phyloP scores from a whole-genome alignment of 2,888 invertebrate species.

The Cosmia trapezina region DNA sequence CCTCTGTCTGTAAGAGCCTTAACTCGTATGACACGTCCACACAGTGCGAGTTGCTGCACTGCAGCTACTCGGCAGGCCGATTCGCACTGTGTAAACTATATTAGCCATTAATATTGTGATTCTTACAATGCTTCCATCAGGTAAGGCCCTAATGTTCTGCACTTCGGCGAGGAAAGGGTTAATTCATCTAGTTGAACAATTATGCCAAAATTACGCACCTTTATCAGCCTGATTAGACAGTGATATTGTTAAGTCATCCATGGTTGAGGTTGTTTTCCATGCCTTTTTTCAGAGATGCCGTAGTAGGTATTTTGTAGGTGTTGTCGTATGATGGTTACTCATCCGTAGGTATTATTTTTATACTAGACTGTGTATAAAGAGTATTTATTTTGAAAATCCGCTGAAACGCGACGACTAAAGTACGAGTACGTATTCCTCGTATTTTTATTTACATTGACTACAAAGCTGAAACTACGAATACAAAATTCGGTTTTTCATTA shows the following conservation, averaged over 20 bases:
- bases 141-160: background rate
- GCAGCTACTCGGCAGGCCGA: no score
- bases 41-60: no score
- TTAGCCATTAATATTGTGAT: background rate
- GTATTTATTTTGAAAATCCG: constrained; percentile 12
- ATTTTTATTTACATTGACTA: constrained; percentile 49
- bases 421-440: constrained; percentile 34
- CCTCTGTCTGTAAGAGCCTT: no score
- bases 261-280: constrained; percentile 8
- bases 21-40: no score
- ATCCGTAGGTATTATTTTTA: constrained; percentile 5
- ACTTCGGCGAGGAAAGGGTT: constrained; percentile 17
- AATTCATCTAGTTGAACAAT: constrained; percentile 29
- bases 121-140: constrained; percentile 6
- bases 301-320: constrained; percentile 6
- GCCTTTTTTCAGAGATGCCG: constrained; percentile 17
- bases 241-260: constrained; percentile 23
- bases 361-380: constrained; percentile 6
- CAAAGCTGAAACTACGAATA: constrained; percentile 60
- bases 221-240: constrained; percentile 36
- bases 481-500: constrained; percentile 59
- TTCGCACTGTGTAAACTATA: background rate
- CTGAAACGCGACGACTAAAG: background rate
- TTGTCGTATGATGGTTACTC: constrained; percentile 4
- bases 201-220: constrained; percentile 46